These are phyloP conservation scores for Gymnothorax reevesii DNA, from an alignment of 2,797 vertebrate genomes.

Conservation along the genomic window DNA sequence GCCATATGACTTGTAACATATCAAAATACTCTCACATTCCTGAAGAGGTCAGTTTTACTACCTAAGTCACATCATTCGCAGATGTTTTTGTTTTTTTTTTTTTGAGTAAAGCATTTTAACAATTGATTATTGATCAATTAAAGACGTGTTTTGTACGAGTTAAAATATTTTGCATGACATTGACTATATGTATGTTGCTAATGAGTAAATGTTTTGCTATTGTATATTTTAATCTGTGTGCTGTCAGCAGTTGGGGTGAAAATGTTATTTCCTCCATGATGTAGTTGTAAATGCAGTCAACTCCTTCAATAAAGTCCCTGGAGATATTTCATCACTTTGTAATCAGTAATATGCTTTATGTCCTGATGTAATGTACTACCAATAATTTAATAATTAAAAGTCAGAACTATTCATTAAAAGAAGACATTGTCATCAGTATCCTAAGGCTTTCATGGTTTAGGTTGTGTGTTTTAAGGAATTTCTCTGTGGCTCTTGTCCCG, in stretches of 20 bases:
- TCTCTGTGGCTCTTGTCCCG: no score
- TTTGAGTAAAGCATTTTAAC: neutral
- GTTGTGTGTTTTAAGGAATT: no score
- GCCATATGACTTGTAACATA: neutral
- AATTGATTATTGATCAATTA: neutral
- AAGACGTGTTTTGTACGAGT: neutral
- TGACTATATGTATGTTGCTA: neutral
- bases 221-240: neutral
- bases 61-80: neutral
- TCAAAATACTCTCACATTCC: conserved; percentile 7
- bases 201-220: neutral
- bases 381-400: neutral
- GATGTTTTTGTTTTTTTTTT: neutral
- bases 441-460: no score
- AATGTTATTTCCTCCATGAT: neutral
- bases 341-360: neutral
- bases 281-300: neutral
- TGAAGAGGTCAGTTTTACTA: neutral
- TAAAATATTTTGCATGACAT: conserved; percentile 11
- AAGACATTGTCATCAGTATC: no score
- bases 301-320: conserved; percentile 5
- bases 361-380: neutral
- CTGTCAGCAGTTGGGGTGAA: neutral
- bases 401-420: neutral
- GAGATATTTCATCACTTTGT: neutral